phyloP scores from a whole-genome alignment of 1,140 invertebrate species.

The Listronotus bonariensis region DNA sequence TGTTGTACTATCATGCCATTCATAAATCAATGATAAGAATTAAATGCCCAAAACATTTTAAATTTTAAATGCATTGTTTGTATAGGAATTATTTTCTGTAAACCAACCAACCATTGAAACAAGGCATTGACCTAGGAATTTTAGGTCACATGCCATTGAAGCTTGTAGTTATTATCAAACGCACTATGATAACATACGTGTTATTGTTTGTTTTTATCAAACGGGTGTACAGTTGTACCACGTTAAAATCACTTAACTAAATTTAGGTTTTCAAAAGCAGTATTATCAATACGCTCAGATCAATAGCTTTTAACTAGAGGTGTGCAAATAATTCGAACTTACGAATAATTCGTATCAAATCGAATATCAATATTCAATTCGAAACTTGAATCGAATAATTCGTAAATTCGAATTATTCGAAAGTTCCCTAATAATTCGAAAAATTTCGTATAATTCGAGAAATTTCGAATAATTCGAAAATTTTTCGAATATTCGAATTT shows the following conservation, averaged over 20 bases:
- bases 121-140: constrained; percentile 39
- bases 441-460: too few relatives aligned
- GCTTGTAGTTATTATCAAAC: constrained; percentile 22
- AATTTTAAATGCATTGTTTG: constrained; percentile 21
- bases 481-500: too few relatives aligned
- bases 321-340: too few relatives aligned
- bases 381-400: too few relatives aligned
- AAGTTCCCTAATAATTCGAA: too few relatives aligned
- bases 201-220: constrained; percentile 33
- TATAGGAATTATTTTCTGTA: constrained; percentile 11
- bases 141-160: constrained; percentile 33
- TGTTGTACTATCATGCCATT: constrained; percentile 13
- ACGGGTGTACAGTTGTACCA: constrained; percentile 5
- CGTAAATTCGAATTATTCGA: too few relatives aligned
- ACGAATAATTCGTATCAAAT: too few relatives aligned
- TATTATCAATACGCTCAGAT: too few relatives aligned
- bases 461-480: too few relatives aligned
- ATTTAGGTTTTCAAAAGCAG: too few relatives aligned
- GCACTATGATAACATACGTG: constrained; percentile 30
- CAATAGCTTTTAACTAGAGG: too few relatives aligned
- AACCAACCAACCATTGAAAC: constrained; percentile 8
- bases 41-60: constrained; percentile 18
- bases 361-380: too few relatives aligned
- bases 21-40: constrained; percentile 28
- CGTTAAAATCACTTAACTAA: neutral